A percentile compares a stretch with the other conserved stretches of the same genome.
Conservation (phyloP, 2,113 vertebrate species). For the Alethe diademata region DNA sequence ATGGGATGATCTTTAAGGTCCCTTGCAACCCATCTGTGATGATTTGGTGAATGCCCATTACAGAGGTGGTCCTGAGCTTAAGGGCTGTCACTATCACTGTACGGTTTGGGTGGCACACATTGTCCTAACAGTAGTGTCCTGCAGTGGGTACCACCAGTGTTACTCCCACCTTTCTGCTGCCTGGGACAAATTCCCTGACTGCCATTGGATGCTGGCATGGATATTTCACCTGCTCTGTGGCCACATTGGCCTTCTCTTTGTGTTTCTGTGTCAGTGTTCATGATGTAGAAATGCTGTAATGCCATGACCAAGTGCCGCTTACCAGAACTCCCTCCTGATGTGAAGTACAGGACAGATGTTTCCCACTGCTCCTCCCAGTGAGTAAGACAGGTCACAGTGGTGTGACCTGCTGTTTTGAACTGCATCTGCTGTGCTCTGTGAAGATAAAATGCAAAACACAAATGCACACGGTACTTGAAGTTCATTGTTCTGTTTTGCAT, state of each 20-base stretch:
- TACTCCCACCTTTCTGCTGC: not conserved
- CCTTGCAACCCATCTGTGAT: accelerated
- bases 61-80: not conserved
- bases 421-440: constrained; percentile 1
- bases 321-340: not conserved
- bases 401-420: not conserved
- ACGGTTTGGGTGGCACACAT: not conserved
- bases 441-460: not conserved
- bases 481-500: constrained; percentile 36
- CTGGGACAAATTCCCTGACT: not conserved
- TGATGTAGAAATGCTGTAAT: not conserved
- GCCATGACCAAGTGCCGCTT: not conserved
- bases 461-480: not conserved
- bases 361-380: not conserved
- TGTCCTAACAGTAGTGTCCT: accelerated
- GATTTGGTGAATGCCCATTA: not conserved
- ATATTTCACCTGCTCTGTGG: too few relatives aligned
- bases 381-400: not conserved
- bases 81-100: not conserved
- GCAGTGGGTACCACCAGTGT: not conserved
- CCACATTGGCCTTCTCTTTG: accelerated
- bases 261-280: not conserved
- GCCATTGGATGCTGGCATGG: accelerated
- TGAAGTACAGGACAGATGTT: not conserved
- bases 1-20: not conserved